Base-by-base conservation (phyloP, 64 coral and sea anemone species). In the Platygyra sinensis region DNA sequence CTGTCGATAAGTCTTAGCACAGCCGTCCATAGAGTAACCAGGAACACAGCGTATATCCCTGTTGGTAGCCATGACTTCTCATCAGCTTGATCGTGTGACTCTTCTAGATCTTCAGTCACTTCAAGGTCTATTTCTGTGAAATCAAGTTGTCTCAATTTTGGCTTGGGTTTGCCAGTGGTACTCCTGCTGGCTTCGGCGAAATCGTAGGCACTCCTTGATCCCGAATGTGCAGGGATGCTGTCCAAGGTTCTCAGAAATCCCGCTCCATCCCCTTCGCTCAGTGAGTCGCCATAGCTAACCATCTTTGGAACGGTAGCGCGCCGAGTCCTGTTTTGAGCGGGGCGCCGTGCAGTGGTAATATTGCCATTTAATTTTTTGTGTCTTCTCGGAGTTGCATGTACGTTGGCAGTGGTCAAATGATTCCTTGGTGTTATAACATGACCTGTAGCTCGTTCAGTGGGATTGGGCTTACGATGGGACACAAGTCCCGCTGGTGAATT, bases 1-100 rank as follows among this genome's bases (percentile, higher is more conserved):
- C 76, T 80, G 11, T 97, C 95, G 6, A 93, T 36, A 38, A 97
- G 84, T 76, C 90, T 94, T 14, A 97, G 71, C 15, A 94, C 86
- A 4, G 95, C 95, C 11, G 95, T 88, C 95, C 95, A 97, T 10
- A 89, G 74, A 1, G 91, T 97, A n/a, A 97, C 80, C 2, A 91
- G 28, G 49, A 97, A 88, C 17, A 90, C 92, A 18, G 88, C 88
- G 65, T 80, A 97, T 55, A 91, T 87, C 67, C 95, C 95, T 1
- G 88, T 97, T 22, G 95, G 95, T 62, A 86, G 82, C 95, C 95
- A 97, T 11, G 91, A 72, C 5, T 78, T 77, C 30, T 83, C 72
- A 32, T 96, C 87, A 69, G 24, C 82, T 9, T 78, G 74, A 32
- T 50, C 38, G 3, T 42, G 61, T 19, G 87, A 67, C 22, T 4